Evolutionary conservation across 1,140 invertebrate genomes (phyloP).

Genomic region (Caenorhabditis tropicalis): DNA sequence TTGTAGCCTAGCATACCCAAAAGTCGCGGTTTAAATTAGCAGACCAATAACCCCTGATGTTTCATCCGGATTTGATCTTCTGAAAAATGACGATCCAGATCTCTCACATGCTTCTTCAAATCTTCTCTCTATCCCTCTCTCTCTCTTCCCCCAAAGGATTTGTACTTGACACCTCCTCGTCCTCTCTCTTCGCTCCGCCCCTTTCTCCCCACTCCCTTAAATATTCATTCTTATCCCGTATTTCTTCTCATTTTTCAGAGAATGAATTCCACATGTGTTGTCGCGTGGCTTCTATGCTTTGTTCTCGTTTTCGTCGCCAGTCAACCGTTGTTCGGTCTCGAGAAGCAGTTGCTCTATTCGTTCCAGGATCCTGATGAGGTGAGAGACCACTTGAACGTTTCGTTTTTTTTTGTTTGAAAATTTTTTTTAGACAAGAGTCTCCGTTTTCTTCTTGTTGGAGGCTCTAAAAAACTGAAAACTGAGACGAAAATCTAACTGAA

Average conservation of each 20-base stretch:
- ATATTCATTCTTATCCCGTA: background rate
- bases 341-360: conserved; percentile 36
- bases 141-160: background rate
- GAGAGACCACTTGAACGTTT: too few species aligned
- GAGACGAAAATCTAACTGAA: too few species aligned
- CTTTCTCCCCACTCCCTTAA: too few species aligned
- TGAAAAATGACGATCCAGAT: background rate
- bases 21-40: too few species aligned
- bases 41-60: background rate
- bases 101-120: background rate
- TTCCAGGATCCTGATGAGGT: conserved; percentile 38
- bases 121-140: background rate
- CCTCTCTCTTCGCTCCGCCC: too few species aligned
- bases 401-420: too few species aligned
- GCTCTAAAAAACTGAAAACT: too few species aligned
- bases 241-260: background rate
- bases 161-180: too few species aligned
- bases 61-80: background rate
- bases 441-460: too few species aligned
- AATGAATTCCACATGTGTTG: background rate
- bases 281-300: background rate
- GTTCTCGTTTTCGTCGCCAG: conserved; percentile 6
- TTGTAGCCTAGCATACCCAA: too few species aligned
- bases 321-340: conserved; percentile 27
- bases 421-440: too few species aligned